Evolutionary conservation across 2,888 invertebrate species (phyloP).

Genomic region (Leptinotarsa rubiginosa): DNA sequence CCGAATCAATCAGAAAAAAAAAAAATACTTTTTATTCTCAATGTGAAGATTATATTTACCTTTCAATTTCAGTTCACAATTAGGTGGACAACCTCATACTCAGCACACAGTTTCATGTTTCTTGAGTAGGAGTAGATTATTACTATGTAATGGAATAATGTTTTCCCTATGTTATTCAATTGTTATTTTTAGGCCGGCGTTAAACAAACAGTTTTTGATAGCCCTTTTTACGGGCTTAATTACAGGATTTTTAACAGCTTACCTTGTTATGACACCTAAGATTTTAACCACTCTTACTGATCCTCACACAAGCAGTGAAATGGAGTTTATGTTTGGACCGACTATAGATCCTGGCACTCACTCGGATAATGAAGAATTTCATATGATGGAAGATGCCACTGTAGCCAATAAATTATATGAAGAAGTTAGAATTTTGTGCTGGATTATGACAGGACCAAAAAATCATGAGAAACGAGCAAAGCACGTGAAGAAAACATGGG

Average conservation of each 20-base stretch:
- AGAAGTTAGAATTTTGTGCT: conserved; percentile 90
- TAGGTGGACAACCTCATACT: too few relatives aligned
- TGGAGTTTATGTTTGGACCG: conserved; percentile 55
- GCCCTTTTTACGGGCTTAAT: conserved; percentile 79
- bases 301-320: conserved; percentile 54
- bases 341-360: conserved; percentile 56
- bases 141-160: not conserved
- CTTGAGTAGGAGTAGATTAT: too few relatives aligned
- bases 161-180: not conserved
- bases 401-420: conserved; percentile 80
- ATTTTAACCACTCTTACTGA: conserved; percentile 60
- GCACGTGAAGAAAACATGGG: conserved; percentile 98
- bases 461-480: conserved; percentile 91
- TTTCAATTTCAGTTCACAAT: too few relatives aligned
- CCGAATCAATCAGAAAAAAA: too few relatives aligned
- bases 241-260: conserved; percentile 83
- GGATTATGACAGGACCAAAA: conserved; percentile 95
- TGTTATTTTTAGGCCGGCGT: conserved; percentile 57
- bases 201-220: conserved; percentile 77
- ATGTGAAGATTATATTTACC: too few relatives aligned
- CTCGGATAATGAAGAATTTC: conserved; percentile 59
- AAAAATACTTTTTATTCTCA: too few relatives aligned
- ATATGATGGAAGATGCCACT: conserved; percentile 69
- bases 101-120: too few relatives aligned
- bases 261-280: conserved; percentile 66